Evolutionary conservation across 2,888 invertebrate species (phyloP).

Genomic region (Epinotia demarniana): DNA sequence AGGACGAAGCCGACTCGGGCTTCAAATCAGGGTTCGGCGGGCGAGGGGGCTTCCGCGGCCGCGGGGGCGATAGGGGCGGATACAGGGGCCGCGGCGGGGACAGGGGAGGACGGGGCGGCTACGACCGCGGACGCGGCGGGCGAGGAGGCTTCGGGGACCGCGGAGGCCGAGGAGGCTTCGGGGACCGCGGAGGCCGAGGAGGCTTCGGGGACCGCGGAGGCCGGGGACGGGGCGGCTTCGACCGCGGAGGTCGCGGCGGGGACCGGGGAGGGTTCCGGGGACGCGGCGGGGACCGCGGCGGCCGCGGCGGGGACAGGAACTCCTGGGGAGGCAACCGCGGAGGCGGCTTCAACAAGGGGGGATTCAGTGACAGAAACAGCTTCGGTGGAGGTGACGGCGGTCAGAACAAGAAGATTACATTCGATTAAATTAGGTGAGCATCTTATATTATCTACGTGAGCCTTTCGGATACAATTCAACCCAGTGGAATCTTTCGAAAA

Average conservation of each 20-base stretch:
- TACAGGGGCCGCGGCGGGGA: conserved; percentile 65
- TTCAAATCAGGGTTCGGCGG: conserved; percentile 57
- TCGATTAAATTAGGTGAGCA: conserved; percentile 81
- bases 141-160: conserved; percentile 50
- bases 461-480: too few species aligned
- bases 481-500: too few species aligned
- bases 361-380: conserved; percentile 86
- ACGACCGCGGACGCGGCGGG: conserved; percentile 72
- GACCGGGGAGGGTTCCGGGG: neutral
- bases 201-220: conserved; percentile 47
- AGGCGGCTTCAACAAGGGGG: conserved; percentile 72
- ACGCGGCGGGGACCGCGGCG: neutral
- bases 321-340: conserved; percentile 2
- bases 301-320: neutral
- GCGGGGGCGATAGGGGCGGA: conserved; percentile 50
- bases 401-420: conserved; percentile 91
- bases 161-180: conserved; percentile 56
- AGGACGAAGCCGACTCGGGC: conserved; percentile 55
- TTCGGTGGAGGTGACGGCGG: conserved; percentile 82
- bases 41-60: conserved; percentile 49
- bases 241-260: neutral
- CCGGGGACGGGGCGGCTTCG: conserved; percentile 56
- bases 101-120: conserved; percentile 66
- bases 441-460: neutral
- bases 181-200: conserved; percentile 33